Evolutionary conservation across 2,797 vertebrate genomes (phyloP).

Genomic region (Anabacerthia variegaticeps): DNA sequence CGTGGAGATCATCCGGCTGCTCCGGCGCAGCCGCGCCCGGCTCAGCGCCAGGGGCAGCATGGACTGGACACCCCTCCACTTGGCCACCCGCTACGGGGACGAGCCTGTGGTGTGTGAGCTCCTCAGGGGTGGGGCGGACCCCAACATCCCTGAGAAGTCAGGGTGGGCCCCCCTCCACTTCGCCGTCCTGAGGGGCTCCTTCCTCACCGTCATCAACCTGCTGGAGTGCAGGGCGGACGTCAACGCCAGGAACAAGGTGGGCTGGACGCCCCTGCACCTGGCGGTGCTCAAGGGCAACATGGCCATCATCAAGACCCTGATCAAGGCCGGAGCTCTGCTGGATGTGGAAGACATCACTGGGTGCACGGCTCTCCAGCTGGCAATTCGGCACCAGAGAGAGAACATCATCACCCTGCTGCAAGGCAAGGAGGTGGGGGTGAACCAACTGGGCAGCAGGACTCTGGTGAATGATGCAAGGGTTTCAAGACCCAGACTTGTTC

Average conservation of each 20-base stretch:
- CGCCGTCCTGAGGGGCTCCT: slow-evolving; percentile 76
- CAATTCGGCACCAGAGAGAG: slow-evolving; percentile 71
- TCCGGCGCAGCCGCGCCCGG: slow-evolving; percentile 72
- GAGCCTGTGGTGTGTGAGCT: slow-evolving; percentile 74
- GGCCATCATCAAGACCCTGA: slow-evolving; percentile 81
- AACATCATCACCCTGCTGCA: slow-evolving; percentile 76
- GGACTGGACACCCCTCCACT: slow-evolving; percentile 85
- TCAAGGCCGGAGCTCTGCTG: slow-evolving; percentile 78
- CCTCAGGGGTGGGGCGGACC: slow-evolving; percentile 78
- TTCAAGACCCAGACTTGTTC: not conserved
- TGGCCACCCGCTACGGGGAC: slow-evolving; percentile 80
- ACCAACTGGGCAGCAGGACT: fast-evolving
- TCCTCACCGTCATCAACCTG: slow-evolving; percentile 78
- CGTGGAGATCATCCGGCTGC: slow-evolving; percentile 74
- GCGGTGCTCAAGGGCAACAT: slow-evolving; percentile 78
- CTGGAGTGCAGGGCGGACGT: slow-evolving; percentile 79
- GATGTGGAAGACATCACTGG: slow-evolving; percentile 73
- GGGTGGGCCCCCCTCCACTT: slow-evolving; percentile 86
- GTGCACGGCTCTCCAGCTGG: slow-evolving; percentile 79
- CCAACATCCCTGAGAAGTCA: slow-evolving; percentile 74
- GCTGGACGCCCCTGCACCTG: slow-evolving; percentile 83
- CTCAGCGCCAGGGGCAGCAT: slow-evolving; percentile 76
- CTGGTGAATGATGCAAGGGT: not conserved
- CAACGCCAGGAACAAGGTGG: slow-evolving; percentile 75
- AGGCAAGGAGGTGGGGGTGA: not conserved